phyloP scores from a whole-genome alignment of 2,797 vertebrate species.

The Peromyscus attwateri region DNA sequence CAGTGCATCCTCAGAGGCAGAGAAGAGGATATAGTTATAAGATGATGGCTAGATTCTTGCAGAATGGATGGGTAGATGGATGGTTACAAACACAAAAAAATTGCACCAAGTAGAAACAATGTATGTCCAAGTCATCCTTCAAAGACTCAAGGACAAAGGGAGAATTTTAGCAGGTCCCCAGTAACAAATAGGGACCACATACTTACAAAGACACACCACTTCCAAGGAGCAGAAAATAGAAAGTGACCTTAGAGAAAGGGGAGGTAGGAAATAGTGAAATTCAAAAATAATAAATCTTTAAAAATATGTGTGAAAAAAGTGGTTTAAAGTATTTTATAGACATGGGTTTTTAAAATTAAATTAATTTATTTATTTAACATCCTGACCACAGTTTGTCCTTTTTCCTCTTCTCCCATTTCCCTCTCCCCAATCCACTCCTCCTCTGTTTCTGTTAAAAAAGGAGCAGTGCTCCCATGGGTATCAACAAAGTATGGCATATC shows the following conservation, averaged over 20 bases:
- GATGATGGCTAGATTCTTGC: neutral
- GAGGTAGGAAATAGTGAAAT: neutral
- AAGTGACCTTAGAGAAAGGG: neutral
- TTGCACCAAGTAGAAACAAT: neutral
- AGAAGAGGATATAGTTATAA: neutral
- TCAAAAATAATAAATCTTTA: neutral
- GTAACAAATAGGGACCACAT: neutral
- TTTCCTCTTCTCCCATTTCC: neutral
- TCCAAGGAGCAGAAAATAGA: neutral
- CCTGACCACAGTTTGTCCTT: neutral
- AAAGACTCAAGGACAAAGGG: neutral
- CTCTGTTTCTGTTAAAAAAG: neutral
- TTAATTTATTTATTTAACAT: neutral
- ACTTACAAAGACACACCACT: neutral
- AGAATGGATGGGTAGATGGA: neutral
- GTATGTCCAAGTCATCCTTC: neutral
- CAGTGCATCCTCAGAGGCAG: neutral
- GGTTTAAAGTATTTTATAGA: neutral
- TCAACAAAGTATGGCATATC: neutral
- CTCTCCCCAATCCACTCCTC: neutral
- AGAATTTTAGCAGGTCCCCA: neutral
- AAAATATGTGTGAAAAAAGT: neutral
- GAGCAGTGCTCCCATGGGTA: neutral
- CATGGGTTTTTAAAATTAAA: neutral
- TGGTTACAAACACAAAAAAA: neutral